Percentiles rank a stretch among this genome's conserved stretches.
Evolutionary conservation across 2,113 vertebrate genomes (phyloP).

Genomic region (Bettongia penicillata): DNA sequence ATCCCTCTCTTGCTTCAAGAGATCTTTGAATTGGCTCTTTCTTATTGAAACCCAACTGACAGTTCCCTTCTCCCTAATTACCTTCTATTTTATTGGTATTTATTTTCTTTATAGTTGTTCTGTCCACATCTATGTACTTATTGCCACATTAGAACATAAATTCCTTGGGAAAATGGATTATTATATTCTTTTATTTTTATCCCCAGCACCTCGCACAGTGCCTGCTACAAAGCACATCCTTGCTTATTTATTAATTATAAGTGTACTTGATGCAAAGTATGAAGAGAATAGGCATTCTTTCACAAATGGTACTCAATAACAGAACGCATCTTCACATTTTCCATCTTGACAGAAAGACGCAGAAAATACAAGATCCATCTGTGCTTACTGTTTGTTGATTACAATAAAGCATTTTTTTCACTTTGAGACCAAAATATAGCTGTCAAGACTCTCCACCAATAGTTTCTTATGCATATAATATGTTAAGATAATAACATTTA

Average conservation of each 20-base stretch:
- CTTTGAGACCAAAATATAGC: background rate
- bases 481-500: background rate
- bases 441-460: background rate
- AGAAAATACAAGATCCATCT: background rate
- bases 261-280: background rate
- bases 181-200: constrained; percentile 2
- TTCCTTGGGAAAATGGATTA: background rate
- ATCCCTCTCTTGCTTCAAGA: background rate
- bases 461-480: background rate
- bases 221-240: background rate
- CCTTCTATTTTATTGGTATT: background rate
- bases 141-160: background rate
- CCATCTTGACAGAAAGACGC: background rate
- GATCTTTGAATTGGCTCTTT: background rate
- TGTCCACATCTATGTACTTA: background rate
- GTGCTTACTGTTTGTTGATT: background rate
- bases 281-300: background rate
- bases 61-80: background rate
- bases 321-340: background rate
- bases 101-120: background rate
- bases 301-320: background rate
- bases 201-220: background rate
- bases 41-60: background rate
- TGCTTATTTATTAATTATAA: background rate
- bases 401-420: background rate